Evolutionary conservation across 1,140 invertebrate genomes (phyloP), one percentile per base, ranked within the genome.

Genomic region (Drosophila kepulauana): DNA sequence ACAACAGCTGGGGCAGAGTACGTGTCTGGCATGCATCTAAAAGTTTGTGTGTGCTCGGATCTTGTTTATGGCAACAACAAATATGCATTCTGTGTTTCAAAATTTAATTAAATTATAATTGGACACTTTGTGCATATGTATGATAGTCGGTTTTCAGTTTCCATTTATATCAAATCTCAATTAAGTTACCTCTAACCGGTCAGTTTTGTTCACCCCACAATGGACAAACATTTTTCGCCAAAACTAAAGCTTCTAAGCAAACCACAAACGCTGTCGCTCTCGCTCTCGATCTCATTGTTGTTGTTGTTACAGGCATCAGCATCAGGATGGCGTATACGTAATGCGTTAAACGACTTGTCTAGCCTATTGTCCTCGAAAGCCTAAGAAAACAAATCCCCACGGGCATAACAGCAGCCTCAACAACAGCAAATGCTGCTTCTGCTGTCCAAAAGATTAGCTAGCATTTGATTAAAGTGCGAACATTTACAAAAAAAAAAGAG

Each of bases 31-130:
- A 80, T 82, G 59, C 43, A 75, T 48, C 38, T 68, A 64, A 20
- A 63, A 57, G n/a, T 52, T 28, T 25, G 41, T 75, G 20, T 15
- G 25, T 63, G 78, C 54, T 63, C 58, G 67, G 57, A 28, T 49
- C 65, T 56, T 69, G 76, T 71, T 54, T 61, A 66, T 67, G 54
- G 72, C 56, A 56, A 64, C 62, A 70, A 69, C 65, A 77, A 79
- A 78, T 69, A 49, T 74, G 65, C 57, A 74, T 48, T 77, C 15
- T 35, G 69, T 74, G 69, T 78, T 82, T 69, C 48, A 57, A 54
- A 80, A 78, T 88, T 88, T 88, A 87, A 87, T 87, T 87, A 88
- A 88, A 84, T 80, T 87, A 80, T 84, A 78, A 88, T 88, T 78
- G 75, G 66, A 84, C 51, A 78, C 56, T 68, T 52, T 81, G 51